Conservation (phyloP, 2,888 invertebrate species). For the Petrolisthes cinctipes region DNA sequence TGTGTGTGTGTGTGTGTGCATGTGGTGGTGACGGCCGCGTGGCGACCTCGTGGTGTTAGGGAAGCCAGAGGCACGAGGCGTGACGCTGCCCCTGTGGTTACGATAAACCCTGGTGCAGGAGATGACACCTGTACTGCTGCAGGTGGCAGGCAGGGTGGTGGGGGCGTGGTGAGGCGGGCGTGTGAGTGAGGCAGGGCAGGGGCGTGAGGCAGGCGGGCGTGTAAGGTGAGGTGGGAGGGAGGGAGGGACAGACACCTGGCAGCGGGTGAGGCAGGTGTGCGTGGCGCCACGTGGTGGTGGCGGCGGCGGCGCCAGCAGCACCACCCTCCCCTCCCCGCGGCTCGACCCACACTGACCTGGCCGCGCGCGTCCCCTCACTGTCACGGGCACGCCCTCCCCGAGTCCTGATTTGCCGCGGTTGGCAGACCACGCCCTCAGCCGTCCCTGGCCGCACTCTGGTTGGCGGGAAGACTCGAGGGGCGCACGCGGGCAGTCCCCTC, state of each 20-base stretch:
- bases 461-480: conserved; percentile 51
- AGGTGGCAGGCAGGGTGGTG: background rate
- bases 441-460: conserved; percentile 32
- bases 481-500: conserved; percentile 57
- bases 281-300: conserved; percentile 35
- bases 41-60: conserved; percentile 15
- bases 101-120: background rate
- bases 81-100: conserved; percentile 2
- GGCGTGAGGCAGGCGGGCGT: conserved; percentile 6
- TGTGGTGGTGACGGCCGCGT: conserved; percentile 9
- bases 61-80: conserved; percentile 27
- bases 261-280: conserved; percentile 38
- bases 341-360: conserved; percentile 54
- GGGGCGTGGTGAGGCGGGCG: background rate
- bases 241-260: conserved; percentile 32
- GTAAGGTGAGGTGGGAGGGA: background rate
- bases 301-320: conserved; percentile 29
- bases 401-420: conserved; percentile 49
- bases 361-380: conserved; percentile 59
- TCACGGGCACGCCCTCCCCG: conserved; percentile 42
- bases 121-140: background rate
- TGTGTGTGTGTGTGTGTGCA: conserved; percentile 6
- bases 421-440: conserved; percentile 25
- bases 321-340: conserved; percentile 52
- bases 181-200: background rate